Evolutionary conservation across 2,797 vertebrate genomes (phyloP).

Genomic region (Novumbra hubbsi): DNA sequence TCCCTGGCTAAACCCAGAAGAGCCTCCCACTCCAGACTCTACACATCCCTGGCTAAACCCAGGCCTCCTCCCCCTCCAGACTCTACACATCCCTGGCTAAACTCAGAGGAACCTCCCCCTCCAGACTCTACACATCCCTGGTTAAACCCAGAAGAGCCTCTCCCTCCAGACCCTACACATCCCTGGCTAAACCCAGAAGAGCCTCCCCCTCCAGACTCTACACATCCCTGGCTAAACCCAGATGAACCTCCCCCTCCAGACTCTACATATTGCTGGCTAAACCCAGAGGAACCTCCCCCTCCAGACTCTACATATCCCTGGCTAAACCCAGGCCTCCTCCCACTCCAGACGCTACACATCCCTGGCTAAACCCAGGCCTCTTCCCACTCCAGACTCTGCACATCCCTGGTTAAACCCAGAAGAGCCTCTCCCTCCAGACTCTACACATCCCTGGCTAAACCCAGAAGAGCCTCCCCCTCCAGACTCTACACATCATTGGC

Average conservation of each 20-base stretch:
- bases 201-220: too few species aligned
- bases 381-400: slow-evolving; percentile 12
- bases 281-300: slow-evolving; percentile 8
- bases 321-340: not conserved
- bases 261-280: slow-evolving; percentile 33
- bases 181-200: too few species aligned
- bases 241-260: slow-evolving; percentile 48
- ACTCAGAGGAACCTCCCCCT: too few species aligned
- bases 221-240: slow-evolving; percentile 45
- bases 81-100: too few species aligned
- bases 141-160: too few species aligned
- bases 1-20: slow-evolving; percentile 36
- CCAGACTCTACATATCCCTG: slow-evolving; percentile 41
- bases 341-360: slow-evolving; percentile 27
- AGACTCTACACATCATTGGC: too few species aligned
- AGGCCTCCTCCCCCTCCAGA: slow-evolving; percentile 37
- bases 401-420: slow-evolving; percentile 27
- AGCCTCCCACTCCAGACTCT: too few species aligned
- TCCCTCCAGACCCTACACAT: too few species aligned
- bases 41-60: too few species aligned
- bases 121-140: too few species aligned
- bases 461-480: too few species aligned
- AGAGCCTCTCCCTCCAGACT: slow-evolving; percentile 5
- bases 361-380: slow-evolving; percentile 16
- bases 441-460: slow-evolving; percentile 45